These are phyloP conservation scores for Epinephelus moara DNA, from an alignment of 2,113 vertebrate genomes.

Conservation along the genomic window DNA sequence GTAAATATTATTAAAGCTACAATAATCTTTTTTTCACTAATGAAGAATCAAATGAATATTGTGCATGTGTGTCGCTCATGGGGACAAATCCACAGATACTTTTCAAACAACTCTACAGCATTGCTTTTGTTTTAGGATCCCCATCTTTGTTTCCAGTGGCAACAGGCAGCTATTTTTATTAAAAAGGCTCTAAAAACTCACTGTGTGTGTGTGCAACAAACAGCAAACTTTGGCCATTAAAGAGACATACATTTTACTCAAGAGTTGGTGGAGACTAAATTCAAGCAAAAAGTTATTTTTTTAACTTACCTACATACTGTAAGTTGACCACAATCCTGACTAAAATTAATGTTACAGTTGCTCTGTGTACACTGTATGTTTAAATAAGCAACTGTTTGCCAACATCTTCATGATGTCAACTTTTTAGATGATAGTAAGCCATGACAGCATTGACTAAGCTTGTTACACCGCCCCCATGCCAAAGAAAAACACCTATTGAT, in stretches of 20 bases:
- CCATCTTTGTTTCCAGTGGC: background rate
- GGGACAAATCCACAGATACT: background rate
- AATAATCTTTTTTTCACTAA: slow-evolving; percentile 10
- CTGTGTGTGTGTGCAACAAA: background rate
- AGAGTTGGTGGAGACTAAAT: background rate
- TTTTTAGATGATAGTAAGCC: background rate
- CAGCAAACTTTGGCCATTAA: background rate
- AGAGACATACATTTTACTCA: background rate
- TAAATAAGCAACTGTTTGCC: background rate
- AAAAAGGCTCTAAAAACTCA: background rate
- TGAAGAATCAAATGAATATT: background rate
- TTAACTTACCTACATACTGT: background rate
- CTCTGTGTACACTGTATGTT: background rate
- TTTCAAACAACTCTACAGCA: background rate
- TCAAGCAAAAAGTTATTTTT: background rate
- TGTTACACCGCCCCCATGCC: no score
- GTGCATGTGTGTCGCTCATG: no score
- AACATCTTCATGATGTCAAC: no score
- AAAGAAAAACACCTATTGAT: no score
- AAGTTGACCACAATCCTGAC: background rate
- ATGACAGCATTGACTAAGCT: background rate
- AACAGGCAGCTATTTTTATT: background rate
- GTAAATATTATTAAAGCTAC: slow-evolving; percentile 9
- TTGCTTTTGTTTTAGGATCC: background rate
- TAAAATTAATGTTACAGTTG: background rate